Percentiles rank a stretch among this genome's conserved stretches.
These are phyloP conservation scores for Amphiprion percula DNA, from an alignment of 2,113 vertebrate genomes.

Conservation along the genomic window DNA sequence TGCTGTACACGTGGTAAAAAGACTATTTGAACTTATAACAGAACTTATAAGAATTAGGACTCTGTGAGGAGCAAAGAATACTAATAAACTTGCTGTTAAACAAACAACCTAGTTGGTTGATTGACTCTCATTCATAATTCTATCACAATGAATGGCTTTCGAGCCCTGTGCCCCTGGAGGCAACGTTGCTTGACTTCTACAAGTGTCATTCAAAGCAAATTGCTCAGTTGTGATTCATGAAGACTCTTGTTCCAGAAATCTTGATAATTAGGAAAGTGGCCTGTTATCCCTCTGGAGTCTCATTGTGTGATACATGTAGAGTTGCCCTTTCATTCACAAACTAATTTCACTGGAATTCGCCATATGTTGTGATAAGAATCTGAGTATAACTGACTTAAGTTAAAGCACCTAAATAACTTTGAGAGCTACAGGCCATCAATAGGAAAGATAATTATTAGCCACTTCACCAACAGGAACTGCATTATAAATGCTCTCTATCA, in stretches of 20 bases:
- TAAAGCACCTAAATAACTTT: conserved; percentile 17
- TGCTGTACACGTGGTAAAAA: not conserved
- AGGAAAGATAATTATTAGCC: conserved; percentile 66
- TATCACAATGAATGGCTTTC: not conserved
- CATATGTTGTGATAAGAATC: not conserved
- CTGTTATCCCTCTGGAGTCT: not conserved
- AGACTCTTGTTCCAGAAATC: not conserved
- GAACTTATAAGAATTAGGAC: too few species aligned
- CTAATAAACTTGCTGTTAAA: not conserved
- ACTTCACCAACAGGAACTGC: conserved; percentile 28
- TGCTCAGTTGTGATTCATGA: not conserved
- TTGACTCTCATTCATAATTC: not conserved
- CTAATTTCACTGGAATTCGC: not conserved
- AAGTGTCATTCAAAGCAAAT: conserved; percentile 10
- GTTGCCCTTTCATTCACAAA: not conserved
- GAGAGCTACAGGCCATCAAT: conserved; percentile 26
- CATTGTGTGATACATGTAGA: not conserved
- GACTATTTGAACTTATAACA: not conserved
- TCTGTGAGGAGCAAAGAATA: not conserved
- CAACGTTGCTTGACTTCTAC: not conserved
- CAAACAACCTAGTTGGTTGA: not conserved
- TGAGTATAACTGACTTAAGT: not conserved
- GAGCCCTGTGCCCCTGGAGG: not conserved
- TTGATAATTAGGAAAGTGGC: not conserved
- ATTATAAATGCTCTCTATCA: conserved; percentile 60